Conservation (phyloP, 1,140 invertebrate species). For the Dinothrombium tinctorium region DNA sequence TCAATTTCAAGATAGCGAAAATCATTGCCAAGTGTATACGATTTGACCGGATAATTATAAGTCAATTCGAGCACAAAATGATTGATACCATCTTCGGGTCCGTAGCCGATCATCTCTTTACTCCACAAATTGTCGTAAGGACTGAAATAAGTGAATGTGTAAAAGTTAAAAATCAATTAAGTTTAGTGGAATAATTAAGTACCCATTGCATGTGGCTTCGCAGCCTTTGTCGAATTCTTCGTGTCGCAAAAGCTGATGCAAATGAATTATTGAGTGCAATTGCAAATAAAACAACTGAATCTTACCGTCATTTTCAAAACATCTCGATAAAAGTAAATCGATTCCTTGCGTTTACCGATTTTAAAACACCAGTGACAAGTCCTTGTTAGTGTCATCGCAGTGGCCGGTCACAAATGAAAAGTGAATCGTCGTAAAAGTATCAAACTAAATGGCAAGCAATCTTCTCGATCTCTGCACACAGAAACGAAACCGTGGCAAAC, state of each 20-base stretch:
- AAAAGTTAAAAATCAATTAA: no score
- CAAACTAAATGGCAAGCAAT: no score
- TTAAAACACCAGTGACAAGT: conserved; percentile 92
- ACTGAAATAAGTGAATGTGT: conserved; percentile 30
- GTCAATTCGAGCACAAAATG: conserved; percentile 90
- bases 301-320: conserved; percentile 78
- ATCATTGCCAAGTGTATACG: conserved; percentile 68
- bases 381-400: no score
- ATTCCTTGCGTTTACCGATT: conserved; percentile 57
- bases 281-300: no score
- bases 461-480: no score
- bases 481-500: no score
- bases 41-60: conserved; percentile 80
- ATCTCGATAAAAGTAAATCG: conserved; percentile 62
- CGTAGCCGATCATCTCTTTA: conserved; percentile 98
- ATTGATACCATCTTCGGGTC: conserved; percentile 59
- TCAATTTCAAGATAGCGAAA: conserved; percentile 53
- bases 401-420: no score
- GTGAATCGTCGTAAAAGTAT: no score
- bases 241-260: conserved; percentile 62
- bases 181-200: no score
- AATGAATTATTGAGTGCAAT: no score
- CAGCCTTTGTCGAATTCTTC: conserved; percentile 92
- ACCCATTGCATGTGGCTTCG: conserved; percentile 71
- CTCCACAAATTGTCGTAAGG: conserved; percentile 94